Evolutionary conservation across 2,113 vertebrate genomes (phyloP), one percentile per base, ranked within the genome.

Genomic region (Alexandromys fortis): DNA sequence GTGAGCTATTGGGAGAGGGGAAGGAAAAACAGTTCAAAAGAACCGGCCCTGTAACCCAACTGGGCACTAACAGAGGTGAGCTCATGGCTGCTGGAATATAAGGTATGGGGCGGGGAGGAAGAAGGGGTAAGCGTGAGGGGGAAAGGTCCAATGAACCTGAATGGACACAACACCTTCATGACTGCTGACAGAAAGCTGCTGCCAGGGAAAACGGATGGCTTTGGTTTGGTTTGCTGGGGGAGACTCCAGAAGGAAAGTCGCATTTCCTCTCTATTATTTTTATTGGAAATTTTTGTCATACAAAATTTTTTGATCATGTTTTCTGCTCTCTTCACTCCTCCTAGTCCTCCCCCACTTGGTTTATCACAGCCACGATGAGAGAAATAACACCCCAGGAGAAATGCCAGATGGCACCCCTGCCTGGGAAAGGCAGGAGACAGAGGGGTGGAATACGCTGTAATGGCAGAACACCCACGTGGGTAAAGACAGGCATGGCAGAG

Each of bases 281-380:
- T 58, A 58, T 38, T 38, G 10, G 55, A 58, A 61, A 81, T 55
- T 1, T 35, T 58, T 52, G 35, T 35, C 49, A 81, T 81, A 55
- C 49, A n/a, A 22, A 3, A n/a, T 55, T 13, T 81, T 61, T 82
- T 61, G 79, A 82, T 61, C 35, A 61, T 38, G 35, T 38, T 55
- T 58, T n/a, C n/a, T 35, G 35, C 22, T 61, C 55, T 61, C 52
- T 38, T 35, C 26, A 42, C n/a, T 63, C 24, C 55, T 63, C 35
- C 22, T 58, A 61, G 79, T 82, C 5, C 79, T 61, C 79, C 35
- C 35, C n/a, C 1, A 63, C n/a, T 3, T 42, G 55, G 55, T 42
- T 95, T 94, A 58, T 90, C 72, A 93, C 21, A 87, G 86, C 28
- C 92, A 81, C 49, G n/a, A 19, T 72, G 86, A 96, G 72, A 96